Evolutionary conservation across 2,797 vertebrate genomes (phyloP).

Genomic region (Sardinella longiceps): DNA sequence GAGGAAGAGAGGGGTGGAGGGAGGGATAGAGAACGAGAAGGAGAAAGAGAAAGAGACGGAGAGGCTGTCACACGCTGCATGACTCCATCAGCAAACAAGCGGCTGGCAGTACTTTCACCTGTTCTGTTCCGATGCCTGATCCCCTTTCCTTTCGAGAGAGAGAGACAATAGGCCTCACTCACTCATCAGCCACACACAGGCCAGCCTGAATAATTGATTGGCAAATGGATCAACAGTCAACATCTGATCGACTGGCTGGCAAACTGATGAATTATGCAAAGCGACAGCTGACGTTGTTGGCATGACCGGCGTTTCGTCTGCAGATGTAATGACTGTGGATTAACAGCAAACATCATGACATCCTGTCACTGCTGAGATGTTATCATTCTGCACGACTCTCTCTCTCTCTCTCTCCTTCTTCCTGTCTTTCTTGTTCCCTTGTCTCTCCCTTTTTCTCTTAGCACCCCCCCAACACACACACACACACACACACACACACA

Average conservation of each 20-base stretch:
- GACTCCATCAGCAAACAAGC: slow-evolving; percentile 15
- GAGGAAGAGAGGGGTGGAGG: neutral
- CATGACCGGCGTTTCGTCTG: neutral
- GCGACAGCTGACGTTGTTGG: neutral
- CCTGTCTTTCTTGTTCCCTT: too few relatives aligned
- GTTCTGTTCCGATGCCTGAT: neutral
- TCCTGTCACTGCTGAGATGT: neutral
- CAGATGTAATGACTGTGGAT: neutral
- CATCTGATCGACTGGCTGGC: slow-evolving; percentile 1
- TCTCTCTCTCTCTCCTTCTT: neutral
- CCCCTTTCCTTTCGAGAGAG: neutral
- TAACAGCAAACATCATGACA: neutral
- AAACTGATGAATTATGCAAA: slow-evolving; percentile 8
- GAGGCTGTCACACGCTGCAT: slow-evolving; percentile 5
- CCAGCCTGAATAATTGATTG: slow-evolving; percentile 8
- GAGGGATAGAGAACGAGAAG: neutral
- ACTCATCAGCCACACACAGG: neutral
- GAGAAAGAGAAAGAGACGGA: neutral
- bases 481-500: too few relatives aligned
- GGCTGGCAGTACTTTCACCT: slow-evolving; percentile 14
- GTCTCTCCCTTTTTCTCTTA: neutral
- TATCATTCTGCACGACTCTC: neutral
- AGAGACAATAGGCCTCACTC: neutral
- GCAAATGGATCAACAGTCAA: slow-evolving; percentile 19
- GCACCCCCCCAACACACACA: too few relatives aligned